Conservation (phyloP, 2,797 vertebrate species). For the Sciurus carolinensis region DNA sequence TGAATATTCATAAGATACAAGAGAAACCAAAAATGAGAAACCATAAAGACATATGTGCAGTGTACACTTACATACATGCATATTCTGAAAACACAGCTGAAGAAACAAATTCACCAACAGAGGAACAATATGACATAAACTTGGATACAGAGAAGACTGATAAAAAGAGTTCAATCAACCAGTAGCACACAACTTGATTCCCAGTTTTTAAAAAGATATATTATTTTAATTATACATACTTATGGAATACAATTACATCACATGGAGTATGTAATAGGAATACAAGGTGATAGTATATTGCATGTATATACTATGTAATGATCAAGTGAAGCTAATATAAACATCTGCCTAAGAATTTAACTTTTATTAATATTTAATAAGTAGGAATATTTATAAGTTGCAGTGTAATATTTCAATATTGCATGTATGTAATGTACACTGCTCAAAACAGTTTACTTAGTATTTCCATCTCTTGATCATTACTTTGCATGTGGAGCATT, state of each 20-base stretch:
- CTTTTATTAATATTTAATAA: not conserved
- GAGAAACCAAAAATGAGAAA: not conserved
- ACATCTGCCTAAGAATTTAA: not conserved
- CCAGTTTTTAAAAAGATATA: not conserved
- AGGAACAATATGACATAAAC: not conserved
- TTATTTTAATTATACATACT: not conserved
- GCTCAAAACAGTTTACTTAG: not conserved
- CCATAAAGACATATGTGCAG: no score
- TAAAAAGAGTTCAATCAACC: not conserved
- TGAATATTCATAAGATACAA: not conserved
- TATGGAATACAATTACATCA: not conserved
- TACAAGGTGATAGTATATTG: not conserved
- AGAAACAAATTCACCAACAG: not conserved
- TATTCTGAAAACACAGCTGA: not conserved
- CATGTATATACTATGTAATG: not conserved
- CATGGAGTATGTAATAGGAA: no score
- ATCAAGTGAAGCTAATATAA: not conserved
- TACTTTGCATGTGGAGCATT: not conserved
- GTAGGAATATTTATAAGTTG: not conserved
- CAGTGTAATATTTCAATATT: not conserved
- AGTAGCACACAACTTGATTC: not conserved
- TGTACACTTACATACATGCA: accelerated
- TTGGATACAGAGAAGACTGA: not conserved
- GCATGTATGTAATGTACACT: not conserved
- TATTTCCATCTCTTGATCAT: not conserved